Evolutionary conservation across 2,888 invertebrate genomes (phyloP).

Genomic region (Saturnia japonica): DNA sequence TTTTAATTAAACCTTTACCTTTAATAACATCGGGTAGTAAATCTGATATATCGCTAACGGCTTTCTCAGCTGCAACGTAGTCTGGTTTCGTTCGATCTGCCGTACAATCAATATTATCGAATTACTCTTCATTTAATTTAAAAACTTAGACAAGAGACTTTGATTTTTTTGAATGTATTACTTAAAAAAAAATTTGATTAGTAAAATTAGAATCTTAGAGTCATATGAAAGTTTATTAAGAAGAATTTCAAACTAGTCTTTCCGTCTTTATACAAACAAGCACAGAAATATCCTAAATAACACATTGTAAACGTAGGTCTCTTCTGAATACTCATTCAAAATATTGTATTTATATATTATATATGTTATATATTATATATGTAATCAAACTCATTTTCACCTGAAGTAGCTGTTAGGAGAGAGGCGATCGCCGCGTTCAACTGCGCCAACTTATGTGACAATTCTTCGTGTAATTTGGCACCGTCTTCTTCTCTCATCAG

Average conservation of each 20-base stretch:
- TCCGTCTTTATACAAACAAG: too few species aligned
- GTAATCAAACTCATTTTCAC: conserved; percentile 7
- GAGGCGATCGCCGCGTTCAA: conserved; percentile 25
- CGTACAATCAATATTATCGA: background rate
- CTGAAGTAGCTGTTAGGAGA: conserved; percentile 24
- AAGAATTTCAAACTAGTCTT: too few species aligned
- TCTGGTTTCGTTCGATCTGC: conserved; percentile 18
- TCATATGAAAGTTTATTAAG: too few species aligned
- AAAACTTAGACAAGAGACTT: background rate
- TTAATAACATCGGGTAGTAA: conserved; percentile 12
- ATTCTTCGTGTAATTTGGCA: conserved; percentile 8
- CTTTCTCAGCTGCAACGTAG: conserved; percentile 25
- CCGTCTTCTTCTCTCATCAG: conserved; percentile 13
- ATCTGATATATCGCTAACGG: conserved; percentile 13
- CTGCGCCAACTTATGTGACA: conserved; percentile 23
- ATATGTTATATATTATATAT: too few species aligned
- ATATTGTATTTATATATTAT: too few species aligned
- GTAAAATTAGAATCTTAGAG: too few species aligned
- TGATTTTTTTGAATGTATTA: too few species aligned
- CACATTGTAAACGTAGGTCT: too few species aligned
- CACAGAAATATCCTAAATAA: too few species aligned
- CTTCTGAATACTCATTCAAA: background rate
- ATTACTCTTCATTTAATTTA: background rate
- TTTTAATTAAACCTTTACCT: conserved; percentile 10
- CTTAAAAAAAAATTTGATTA: too few species aligned